Conservation (phyloP, 1,140 invertebrate species). For the Heliconius nattereri region DNA sequence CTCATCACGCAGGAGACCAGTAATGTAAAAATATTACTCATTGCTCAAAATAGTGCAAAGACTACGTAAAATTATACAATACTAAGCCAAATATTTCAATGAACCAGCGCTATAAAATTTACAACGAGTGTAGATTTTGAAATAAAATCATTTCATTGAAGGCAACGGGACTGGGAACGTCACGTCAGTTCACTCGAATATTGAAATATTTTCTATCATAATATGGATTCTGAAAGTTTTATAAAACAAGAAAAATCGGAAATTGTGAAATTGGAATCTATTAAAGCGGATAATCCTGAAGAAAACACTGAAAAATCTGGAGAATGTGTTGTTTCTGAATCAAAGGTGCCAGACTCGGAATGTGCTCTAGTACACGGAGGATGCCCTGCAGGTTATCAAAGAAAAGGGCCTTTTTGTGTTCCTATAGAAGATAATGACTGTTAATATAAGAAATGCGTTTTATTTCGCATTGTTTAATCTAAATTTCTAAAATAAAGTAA, state of each 20-base stretch:
- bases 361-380: not conserved
- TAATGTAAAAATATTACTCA: not conserved
- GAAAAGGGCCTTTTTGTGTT: constrained; percentile 30
- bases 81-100: not conserved
- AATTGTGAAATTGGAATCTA: not conserved
- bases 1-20: no score
- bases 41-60: not conserved
- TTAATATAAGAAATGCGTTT: no score
- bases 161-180: not conserved
- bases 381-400: constrained; percentile 29
- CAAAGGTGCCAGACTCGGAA: not conserved
- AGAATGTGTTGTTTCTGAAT: not conserved
- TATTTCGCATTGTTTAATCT: not conserved
- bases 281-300: not conserved
- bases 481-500: not conserved
- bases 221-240: not conserved
- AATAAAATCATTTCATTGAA: constrained; percentile 1
- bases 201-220: not conserved
- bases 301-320: not conserved
- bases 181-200: not conserved
- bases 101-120: not conserved
- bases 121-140: not conserved
- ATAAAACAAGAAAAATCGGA: not conserved
- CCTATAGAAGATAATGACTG: not conserved
- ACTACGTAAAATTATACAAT: not conserved